Conservation (phyloP, 2,113 vertebrate species). For the Chrysemys picta region DNA sequence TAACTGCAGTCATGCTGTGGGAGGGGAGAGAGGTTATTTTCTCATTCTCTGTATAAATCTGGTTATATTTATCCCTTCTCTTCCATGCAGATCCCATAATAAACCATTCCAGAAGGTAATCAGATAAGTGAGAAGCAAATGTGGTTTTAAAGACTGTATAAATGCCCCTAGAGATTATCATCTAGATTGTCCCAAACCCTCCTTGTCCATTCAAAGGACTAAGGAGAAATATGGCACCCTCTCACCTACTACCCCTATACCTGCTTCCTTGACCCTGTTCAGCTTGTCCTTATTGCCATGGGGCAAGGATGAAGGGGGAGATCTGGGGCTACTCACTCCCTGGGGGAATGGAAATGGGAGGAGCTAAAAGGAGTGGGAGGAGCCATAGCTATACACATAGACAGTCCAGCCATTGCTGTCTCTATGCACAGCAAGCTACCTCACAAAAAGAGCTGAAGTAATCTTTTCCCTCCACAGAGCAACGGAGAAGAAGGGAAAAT, state of each 20-base stretch:
- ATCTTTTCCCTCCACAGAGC: background rate
- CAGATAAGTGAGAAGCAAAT: background rate
- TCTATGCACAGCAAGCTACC: background rate
- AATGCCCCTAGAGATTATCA: background rate
- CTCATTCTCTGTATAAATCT: background rate
- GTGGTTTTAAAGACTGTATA: background rate
- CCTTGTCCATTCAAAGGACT: background rate
- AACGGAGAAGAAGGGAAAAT: background rate
- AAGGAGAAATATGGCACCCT: background rate
- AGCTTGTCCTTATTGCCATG: background rate
- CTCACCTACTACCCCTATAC: background rate
- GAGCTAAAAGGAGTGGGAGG: background rate
- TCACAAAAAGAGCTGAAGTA: background rate
- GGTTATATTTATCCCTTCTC: background rate
- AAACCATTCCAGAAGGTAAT: background rate
- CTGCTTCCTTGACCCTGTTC: background rate
- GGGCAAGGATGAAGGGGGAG: background rate
- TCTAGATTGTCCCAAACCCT: background rate
- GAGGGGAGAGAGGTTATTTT: background rate
- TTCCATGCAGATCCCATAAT: background rate
- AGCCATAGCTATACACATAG: background rate
- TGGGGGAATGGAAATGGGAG: background rate
- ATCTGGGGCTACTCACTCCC: background rate
- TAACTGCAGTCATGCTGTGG: background rate
- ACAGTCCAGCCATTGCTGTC: background rate